phyloP scores from a whole-genome alignment of 1,140 invertebrate genomes.

The Ladona fulva region DNA sequence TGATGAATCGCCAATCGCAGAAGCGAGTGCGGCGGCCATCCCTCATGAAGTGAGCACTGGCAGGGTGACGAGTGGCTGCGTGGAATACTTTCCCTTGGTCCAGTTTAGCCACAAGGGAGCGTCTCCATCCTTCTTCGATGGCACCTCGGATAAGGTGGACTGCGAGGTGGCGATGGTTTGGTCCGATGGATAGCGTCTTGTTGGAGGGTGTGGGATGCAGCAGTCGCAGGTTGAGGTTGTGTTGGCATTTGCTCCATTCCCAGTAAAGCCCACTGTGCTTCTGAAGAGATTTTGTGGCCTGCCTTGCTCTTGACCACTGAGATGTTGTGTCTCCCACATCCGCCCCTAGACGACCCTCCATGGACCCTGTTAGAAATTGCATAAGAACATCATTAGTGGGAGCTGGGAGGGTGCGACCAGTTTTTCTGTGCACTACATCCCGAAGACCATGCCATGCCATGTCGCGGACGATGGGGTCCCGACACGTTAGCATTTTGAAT shows the following conservation, averaged over 20 bases:
- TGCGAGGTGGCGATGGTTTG: constrained; percentile 6
- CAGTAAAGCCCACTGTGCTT: constrained; percentile 19
- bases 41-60: constrained; percentile 27
- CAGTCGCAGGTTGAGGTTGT: constrained; percentile 13
- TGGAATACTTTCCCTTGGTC: constrained; percentile 28
- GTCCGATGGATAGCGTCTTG: constrained; percentile 18
- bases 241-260: constrained; percentile 16
- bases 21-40: constrained; percentile 29
- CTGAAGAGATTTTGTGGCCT: constrained; percentile 16
- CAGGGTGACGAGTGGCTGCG: neutral
- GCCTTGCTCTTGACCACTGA: constrained; percentile 24
- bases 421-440: no score
- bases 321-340: neutral
- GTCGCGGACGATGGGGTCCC: no score
- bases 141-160: constrained; percentile 18
- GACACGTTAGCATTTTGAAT: no score
- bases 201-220: neutral
- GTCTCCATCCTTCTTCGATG: constrained; percentile 17
- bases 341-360: neutral
- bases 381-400: no score
- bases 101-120: constrained; percentile 10
- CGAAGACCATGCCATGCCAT: no score
- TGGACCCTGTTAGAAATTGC: no score
- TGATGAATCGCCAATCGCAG: constrained; percentile 34
- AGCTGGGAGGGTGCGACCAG: no score